A percentile compares a stretch with the other conserved stretches of the same genome.
Evolutionary conservation across 2,888 invertebrate species (phyloP).

Genomic region (Drosophila siamana): DNA sequence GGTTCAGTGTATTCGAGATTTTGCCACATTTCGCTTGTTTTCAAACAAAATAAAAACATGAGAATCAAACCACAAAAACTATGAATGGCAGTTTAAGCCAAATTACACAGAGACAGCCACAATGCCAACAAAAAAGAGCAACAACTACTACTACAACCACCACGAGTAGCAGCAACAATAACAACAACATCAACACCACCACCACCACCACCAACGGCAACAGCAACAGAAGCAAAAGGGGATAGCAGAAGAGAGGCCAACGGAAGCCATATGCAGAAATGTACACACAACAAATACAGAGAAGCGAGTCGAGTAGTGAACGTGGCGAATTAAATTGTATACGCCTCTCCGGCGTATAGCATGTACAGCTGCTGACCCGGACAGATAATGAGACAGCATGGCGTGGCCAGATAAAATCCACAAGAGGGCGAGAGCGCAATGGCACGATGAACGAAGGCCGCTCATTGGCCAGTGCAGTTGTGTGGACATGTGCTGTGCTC

Average conservation of each 20-base stretch:
- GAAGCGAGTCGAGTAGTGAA: conserved; percentile 37
- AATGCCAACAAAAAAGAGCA: conserved; percentile 61
- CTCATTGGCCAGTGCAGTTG: conserved; percentile 35
- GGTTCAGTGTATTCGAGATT: conserved; percentile 12
- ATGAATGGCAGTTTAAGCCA: conserved; percentile 81
- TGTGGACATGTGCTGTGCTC: conserved; percentile 8
- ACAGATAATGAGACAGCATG: conserved; percentile 62
- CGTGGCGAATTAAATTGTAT: conserved; percentile 67
- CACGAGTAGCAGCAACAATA: too few relatives aligned
- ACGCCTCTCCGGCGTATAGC: conserved; percentile 59
- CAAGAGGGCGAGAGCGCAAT: conserved; percentile 63
- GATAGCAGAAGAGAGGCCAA: conserved; percentile 35
- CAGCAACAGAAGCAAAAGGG: conserved; percentile 13
- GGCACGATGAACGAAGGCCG: conserved; percentile 36
- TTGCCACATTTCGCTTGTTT: conserved; percentile 55
- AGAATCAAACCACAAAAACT: conserved; percentile 72
- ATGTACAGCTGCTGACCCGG: conserved; percentile 36
- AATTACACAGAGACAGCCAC: conserved; percentile 76
- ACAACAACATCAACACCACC: conserved; percentile 3
- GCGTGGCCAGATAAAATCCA: conserved; percentile 80
- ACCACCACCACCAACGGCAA: conserved; percentile 9
- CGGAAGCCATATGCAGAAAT: conserved; percentile 82
- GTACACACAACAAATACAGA: conserved; percentile 27
- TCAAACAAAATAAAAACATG: conserved; percentile 48
- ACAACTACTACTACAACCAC: conserved; percentile 30